Percentiles rank a stretch among this genome's conserved stretches.
These are phyloP conservation scores for Diadegma fenestrale DNA, from an alignment of 2,888 invertebrate genomes.

Conservation along the genomic window DNA sequence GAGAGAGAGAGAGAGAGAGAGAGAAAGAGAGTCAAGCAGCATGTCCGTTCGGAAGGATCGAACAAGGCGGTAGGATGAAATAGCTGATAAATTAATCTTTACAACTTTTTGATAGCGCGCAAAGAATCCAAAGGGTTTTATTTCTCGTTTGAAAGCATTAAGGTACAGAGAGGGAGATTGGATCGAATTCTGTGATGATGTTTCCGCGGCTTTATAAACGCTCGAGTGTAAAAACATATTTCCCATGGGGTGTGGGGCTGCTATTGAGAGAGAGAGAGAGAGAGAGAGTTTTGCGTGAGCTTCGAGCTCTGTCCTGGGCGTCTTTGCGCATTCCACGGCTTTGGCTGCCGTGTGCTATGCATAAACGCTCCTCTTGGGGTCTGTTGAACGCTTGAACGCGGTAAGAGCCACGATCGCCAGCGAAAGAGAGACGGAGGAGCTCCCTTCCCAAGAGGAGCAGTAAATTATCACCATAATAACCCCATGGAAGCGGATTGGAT, in stretches of 20 bases:
- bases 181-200: conserved; percentile 31
- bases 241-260: conserved; percentile 75
- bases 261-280: no score
- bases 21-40: neutral
- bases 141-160: neutral
- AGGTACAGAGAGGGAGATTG: conserved; percentile 13
- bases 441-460: conserved; percentile 76
- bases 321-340: conserved; percentile 61
- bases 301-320: conserved; percentile 48
- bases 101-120: conserved; percentile 21
- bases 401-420: conserved; percentile 46
- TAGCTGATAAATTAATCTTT: conserved; percentile 24
- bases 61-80: conserved; percentile 16
- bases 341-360: conserved; percentile 53
- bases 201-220: conserved; percentile 28
- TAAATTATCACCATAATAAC: conserved; percentile 83
- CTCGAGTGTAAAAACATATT: conserved; percentile 69
- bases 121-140: neutral
- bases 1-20: no score
- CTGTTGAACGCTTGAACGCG: conserved; percentile 54
- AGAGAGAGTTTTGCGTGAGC: conserved; percentile 51
- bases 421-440: conserved; percentile 49
- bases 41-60: neutral
- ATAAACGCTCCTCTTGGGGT: conserved; percentile 63
- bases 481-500: conserved; percentile 81